A percentile compares a stretch with the other conserved stretches of the same genome.
phyloP scores from a whole-genome alignment of 2,888 invertebrate species.

The Mimas tiliae region DNA sequence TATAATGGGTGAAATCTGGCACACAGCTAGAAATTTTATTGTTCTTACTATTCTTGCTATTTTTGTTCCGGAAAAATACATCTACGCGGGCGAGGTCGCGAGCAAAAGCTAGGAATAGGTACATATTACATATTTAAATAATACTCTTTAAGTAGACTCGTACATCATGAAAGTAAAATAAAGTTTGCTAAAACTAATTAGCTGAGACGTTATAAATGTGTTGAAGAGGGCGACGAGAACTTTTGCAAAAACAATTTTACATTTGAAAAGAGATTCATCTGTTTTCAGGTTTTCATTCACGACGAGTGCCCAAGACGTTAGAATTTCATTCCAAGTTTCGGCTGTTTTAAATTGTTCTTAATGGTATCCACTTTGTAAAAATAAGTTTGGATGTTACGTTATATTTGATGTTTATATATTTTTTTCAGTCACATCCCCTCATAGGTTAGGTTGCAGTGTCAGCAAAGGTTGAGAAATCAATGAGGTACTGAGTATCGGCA shows the following conservation, averaged over 20 bases:
- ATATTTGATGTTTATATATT: not conserved
- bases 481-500: too few species aligned
- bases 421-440: not conserved
- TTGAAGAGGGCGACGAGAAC: constrained; percentile 46
- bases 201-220: constrained; percentile 48
- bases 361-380: constrained; percentile 24
- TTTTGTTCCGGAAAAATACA: too few species aligned
- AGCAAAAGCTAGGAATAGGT: too few species aligned
- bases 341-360: constrained; percentile 27
- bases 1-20: too few species aligned
- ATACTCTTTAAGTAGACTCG: not conserved
- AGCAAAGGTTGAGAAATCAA: too few species aligned
- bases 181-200: constrained; percentile 56
- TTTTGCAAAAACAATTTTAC: constrained; percentile 41
- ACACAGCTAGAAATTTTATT: too few species aligned
- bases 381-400: constrained; percentile 16
- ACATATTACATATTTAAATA: not conserved
- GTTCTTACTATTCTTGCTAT: too few species aligned
- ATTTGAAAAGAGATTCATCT: constrained; percentile 32
- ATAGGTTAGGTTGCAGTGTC: too few species aligned
- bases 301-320: constrained; percentile 23
- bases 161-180: constrained; percentile 31
- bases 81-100: too few species aligned
- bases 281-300: constrained; percentile 27
- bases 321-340: constrained; percentile 27